These are phyloP conservation scores for Ormyrus pomaceus DNA, from an alignment of 2,888 invertebrate genomes.

Conservation along the genomic window DNA sequence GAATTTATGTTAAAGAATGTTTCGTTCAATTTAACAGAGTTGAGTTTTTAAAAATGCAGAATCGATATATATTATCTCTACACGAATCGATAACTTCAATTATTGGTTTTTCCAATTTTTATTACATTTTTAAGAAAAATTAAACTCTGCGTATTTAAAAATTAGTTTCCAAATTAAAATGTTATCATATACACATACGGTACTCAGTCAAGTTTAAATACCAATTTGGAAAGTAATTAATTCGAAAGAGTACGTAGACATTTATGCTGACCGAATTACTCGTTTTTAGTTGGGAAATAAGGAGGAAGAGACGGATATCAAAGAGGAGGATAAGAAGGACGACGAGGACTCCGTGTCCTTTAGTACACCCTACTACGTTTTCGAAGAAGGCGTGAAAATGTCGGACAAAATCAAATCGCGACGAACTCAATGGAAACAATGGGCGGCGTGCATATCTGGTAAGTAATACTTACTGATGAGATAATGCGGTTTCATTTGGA, in stretches of 20 bases:
- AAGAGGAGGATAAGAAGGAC: conserved; percentile 32
- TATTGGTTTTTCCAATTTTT: too few species aligned
- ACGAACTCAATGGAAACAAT: conserved; percentile 71
- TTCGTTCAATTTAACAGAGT: neutral
- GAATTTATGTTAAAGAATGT: neutral
- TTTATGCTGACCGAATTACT: conserved; percentile 7
- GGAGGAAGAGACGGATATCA: conserved; percentile 55
- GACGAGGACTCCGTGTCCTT: too few species aligned
- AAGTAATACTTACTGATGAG: neutral
- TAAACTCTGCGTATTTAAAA: too few species aligned
- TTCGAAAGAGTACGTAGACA: neutral
- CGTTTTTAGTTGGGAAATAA: conserved; percentile 60
- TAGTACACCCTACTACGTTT: too few species aligned
- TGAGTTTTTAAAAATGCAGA: neutral
- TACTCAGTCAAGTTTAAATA: too few species aligned
- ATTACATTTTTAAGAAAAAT: too few species aligned
- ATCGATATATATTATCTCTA: neutral
- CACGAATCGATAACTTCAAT: too few species aligned
- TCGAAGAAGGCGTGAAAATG: conserved; percentile 41
- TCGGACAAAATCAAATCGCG: conserved; percentile 48
- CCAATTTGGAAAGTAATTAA: neutral
- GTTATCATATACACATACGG: too few species aligned
- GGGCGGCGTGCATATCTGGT: conserved; percentile 73
- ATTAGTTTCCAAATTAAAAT: too few species aligned
- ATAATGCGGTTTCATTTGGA: too few species aligned